Evolutionary conservation across 2,113 vertebrate species (phyloP).

Genomic region (Calyptommatus sinebrachiatus): DNA sequence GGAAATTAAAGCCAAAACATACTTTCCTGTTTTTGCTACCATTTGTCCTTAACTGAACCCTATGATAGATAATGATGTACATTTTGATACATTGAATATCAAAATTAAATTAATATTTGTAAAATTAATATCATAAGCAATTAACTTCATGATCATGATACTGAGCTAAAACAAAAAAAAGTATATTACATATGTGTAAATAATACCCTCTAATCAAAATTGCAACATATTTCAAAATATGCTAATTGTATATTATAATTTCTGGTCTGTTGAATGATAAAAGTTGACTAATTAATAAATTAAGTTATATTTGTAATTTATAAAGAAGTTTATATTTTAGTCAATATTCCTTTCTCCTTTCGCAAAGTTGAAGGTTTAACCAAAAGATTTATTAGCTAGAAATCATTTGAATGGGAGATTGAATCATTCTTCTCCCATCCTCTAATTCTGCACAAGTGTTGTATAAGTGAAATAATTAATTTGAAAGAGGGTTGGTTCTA

Average conservation of each 20-base stretch:
- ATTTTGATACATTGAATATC: background rate
- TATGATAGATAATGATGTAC: background rate
- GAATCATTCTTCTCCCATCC: too few relatives aligned
- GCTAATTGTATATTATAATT: background rate
- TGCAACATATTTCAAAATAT: background rate
- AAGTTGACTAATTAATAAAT: too few relatives aligned
- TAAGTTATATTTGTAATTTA: too few relatives aligned
- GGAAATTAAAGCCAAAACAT: background rate
- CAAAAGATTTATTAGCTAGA: too few relatives aligned
- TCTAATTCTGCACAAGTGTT: background rate
- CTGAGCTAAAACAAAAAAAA: background rate
- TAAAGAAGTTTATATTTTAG: too few relatives aligned
- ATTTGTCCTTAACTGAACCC: background rate
- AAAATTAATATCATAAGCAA: background rate
- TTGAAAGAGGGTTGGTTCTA: background rate
- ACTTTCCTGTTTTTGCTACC: background rate
- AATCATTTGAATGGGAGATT: too few relatives aligned
- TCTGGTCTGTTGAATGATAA: too few relatives aligned
- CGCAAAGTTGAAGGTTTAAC: too few relatives aligned
- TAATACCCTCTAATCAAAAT: background rate
- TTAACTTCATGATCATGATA: background rate
- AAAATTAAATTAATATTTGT: background rate
- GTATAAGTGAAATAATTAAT: background rate
- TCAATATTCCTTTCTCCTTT: too few relatives aligned
- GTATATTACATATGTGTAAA: background rate